A percentile compares a stretch with the other conserved stretches of the same genome.
These are phyloP conservation scores for Eunapius fragilis DNA, from an alignment of 37 sponge, comb jelly and placozoan species.

Conservation along the genomic window DNA sequence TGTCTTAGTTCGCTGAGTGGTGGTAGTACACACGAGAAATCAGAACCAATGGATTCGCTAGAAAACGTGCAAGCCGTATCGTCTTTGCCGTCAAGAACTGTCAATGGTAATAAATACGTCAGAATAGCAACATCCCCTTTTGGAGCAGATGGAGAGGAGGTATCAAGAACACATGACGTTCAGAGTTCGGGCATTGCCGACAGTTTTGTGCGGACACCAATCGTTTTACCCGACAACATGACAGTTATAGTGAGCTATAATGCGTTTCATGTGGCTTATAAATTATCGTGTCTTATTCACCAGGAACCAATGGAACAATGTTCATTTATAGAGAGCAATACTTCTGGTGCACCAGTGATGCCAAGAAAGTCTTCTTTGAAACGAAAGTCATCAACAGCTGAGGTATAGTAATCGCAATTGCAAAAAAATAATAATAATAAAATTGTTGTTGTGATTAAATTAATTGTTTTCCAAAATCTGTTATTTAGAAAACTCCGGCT, in stretches of 20 bases:
- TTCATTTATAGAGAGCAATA: neutral
- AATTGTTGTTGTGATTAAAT: neutral
- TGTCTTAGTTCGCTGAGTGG: constrained; percentile 26
- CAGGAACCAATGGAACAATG: neutral
- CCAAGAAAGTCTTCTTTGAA: neutral
- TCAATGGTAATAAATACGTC: neutral
- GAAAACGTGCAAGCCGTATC: neutral
- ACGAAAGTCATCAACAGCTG: constrained; percentile 1
- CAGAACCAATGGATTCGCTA: neutral
- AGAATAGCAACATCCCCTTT: constrained; percentile 1
- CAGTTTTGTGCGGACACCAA: neutral
- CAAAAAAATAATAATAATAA: too few relatives aligned
- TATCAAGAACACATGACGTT: neutral
- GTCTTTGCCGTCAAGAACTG: neutral
- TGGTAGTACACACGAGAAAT: neutral
- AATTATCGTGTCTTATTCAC: neutral
- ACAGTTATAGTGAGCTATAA: neutral
- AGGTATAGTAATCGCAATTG: neutral
- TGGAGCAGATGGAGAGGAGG: neutral
- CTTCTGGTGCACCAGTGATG: neutral
- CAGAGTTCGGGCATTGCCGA: neutral
- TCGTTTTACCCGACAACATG: neutral
- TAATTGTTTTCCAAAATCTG: too few relatives aligned
- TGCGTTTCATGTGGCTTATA: neutral
- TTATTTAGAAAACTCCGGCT: neutral